Conservation (phyloP, 2,888 invertebrate genomes). For the Therioaphis trifolii region DNA sequence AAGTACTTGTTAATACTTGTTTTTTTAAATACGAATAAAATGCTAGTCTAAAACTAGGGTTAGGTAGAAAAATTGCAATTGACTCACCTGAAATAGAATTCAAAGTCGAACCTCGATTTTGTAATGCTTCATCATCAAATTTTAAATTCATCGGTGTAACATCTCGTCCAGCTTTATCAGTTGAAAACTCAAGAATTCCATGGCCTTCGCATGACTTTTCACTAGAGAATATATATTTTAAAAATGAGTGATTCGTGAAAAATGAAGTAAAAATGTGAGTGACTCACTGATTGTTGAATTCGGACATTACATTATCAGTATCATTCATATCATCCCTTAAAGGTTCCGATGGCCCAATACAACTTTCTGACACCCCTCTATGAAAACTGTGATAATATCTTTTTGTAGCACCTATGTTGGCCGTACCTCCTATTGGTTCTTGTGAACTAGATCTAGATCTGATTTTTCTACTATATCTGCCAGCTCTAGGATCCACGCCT, state of each 20-base stretch:
- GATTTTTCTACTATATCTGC: conserved; percentile 66
- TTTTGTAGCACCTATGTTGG: conserved; percentile 65
- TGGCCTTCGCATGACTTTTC: conserved; percentile 70
- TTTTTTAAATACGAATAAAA: conserved; percentile 39
- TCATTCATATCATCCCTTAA: conserved; percentile 42
- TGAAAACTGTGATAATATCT: conserved; percentile 56
- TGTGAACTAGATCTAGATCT: conserved; percentile 69
- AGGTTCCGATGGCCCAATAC: conserved; percentile 52
- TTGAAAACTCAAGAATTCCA: conserved; percentile 84
- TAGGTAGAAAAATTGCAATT: not conserved
- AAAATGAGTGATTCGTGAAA: not conserved
- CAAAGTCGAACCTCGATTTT: conserved; percentile 74
- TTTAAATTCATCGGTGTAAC: conserved; percentile 87
- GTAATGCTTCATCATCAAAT: conserved; percentile 77
- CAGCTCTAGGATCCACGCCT: conserved; percentile 73
- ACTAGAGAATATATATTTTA: conserved; percentile 67
- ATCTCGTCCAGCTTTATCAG: conserved; percentile 87
- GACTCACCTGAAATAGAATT: conserved; percentile 80
- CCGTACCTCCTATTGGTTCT: conserved; percentile 69
- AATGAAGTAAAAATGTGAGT: not conserved
- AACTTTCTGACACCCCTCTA: conserved; percentile 52
- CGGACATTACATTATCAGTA: conserved; percentile 52
- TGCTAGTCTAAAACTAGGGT: conserved; percentile 16
- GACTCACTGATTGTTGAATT: conserved; percentile 50
- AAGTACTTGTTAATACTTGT: conserved; percentile 38